Evolutionary conservation across 2,888 invertebrate genomes (phyloP).

Genomic region (Ferrisia virgata): DNA sequence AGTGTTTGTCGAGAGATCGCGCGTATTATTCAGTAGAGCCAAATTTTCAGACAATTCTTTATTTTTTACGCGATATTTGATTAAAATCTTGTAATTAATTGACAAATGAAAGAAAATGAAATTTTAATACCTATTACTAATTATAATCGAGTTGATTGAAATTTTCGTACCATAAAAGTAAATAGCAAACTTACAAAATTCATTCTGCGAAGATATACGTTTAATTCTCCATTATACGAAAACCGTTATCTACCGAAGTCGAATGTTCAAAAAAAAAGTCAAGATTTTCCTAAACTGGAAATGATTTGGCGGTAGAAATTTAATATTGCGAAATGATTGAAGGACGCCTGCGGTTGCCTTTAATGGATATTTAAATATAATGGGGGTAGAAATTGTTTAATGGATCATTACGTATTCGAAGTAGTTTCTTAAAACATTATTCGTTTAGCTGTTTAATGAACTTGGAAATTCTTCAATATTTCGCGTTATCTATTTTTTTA

Average conservation of each 20-base stretch:
- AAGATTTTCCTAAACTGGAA: neutral
- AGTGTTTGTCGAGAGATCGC: neutral
- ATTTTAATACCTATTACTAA: no score
- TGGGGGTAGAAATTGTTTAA: neutral
- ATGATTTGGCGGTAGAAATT: neutral
- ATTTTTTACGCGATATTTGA: no score
- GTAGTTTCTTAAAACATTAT: neutral
- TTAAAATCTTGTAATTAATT: neutral
- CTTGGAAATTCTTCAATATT: slow-evolving; percentile 5
- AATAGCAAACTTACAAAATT: no score
- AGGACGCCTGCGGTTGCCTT: neutral
- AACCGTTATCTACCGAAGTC: no score
- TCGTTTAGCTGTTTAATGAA: slow-evolving; percentile 14
- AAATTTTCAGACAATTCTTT: no score
- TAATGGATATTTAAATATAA: slow-evolving; percentile 17
- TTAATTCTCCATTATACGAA: no score
- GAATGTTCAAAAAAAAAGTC: no score
- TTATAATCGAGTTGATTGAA: no score
- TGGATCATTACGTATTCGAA: slow-evolving; percentile 14
- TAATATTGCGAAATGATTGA: slow-evolving; percentile 8
- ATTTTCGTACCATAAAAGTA: no score
- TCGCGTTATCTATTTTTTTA: neutral
- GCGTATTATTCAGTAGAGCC: no score
- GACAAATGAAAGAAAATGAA: neutral
- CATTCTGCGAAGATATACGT: no score